Evolutionary conservation across 2,888 invertebrate genomes (phyloP), one percentile per base, ranked within the genome.

Genomic region (Cataglyphis cursor): DNA sequence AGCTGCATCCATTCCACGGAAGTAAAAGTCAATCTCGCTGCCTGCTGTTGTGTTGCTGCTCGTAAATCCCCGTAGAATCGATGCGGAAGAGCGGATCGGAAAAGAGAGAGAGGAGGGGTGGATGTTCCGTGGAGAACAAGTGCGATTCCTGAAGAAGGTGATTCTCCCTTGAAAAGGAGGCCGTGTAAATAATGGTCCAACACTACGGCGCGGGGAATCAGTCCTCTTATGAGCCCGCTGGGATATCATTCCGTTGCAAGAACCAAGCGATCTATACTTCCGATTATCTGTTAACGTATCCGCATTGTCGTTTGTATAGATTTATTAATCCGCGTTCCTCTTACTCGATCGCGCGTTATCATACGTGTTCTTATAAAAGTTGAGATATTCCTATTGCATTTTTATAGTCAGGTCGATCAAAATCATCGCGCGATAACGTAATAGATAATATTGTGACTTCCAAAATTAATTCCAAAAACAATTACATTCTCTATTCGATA

Each of bases 101-200:
- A 3, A 10, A 18, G 15, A 6, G 38, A 35, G 31, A 35, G 31
- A 21, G 6, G 72, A 31, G 61, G 66, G 54, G 28, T 61, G 38
- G 65, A 44, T 73, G 82, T 64, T 80, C 81, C 64, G 72, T 66
- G 64, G 74, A 83, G 85, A 84, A 81, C 84, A 66, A 66, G 72
- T 65, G 38, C 83, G 81, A 72, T 72, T 80, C 81, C 65, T n/a
- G n/a, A 61, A 75, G 81, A 12, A 81, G 90, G 84, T 82, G 84
- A 81, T 86, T 51, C 70, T 78, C 81, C 24, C 24, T 85, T 90
- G 84, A 84, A 86, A 84, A 85, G 83, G 82, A 87, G 87, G 83
- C 87, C 74, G 88, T 90, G 90, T 86, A 90, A 90, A 90, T 90
- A 90, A 90, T 86, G 86, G 76, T 41, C 51, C 66, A 62, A 78